phyloP scores from a whole-genome alignment of 2,113 vertebrate species.

The Pungitius pungitius region DNA sequence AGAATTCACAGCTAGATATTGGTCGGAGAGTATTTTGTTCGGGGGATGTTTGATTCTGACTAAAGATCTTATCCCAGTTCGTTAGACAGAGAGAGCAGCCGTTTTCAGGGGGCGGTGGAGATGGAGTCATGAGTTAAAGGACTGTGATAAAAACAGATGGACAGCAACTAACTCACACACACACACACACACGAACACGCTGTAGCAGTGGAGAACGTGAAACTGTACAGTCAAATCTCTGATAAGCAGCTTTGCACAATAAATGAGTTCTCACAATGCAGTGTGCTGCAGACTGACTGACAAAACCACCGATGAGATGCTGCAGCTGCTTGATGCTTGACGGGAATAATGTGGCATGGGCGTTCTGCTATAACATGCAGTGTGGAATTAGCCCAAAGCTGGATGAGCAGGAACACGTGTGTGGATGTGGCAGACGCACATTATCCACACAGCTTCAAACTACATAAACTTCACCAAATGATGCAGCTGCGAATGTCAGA shows the following conservation, averaged over 20 bases:
- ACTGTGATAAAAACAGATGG: slow-evolving; percentile 53
- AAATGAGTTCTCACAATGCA: slow-evolving; percentile 65
- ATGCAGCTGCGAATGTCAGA: slow-evolving; percentile 54
- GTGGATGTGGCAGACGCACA: slow-evolving; percentile 31
- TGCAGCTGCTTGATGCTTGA: slow-evolving; percentile 30
- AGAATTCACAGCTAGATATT: background rate
- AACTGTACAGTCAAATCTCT: slow-evolving; percentile 68
- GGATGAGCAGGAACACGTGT: slow-evolving; percentile 38
- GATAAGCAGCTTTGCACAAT: slow-evolving; percentile 74
- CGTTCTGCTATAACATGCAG: slow-evolving; percentile 20
- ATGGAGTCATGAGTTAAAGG: slow-evolving; percentile 24
- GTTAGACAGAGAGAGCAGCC: background rate
- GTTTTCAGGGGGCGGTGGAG: slow-evolving; percentile 23
- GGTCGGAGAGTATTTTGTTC: background rate
- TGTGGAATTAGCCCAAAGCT: slow-evolving; percentile 48
- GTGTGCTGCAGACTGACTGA: slow-evolving; percentile 35
- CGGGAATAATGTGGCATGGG: slow-evolving; percentile 23
- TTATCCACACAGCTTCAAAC: slow-evolving; percentile 49
- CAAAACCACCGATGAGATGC: slow-evolving; percentile 38
- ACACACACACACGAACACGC: slow-evolving; percentile 7
- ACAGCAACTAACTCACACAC: slow-evolving; percentile 33
- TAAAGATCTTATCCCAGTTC: slow-evolving; percentile 2
- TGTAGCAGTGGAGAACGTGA: slow-evolving; percentile 46
- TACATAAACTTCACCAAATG: slow-evolving; percentile 38
- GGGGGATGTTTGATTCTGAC: background rate